A percentile compares a stretch with the other conserved stretches of the same genome.
phyloP scores from a whole-genome alignment of 2,888 invertebrate genomes.

The Campoletis raptor region DNA sequence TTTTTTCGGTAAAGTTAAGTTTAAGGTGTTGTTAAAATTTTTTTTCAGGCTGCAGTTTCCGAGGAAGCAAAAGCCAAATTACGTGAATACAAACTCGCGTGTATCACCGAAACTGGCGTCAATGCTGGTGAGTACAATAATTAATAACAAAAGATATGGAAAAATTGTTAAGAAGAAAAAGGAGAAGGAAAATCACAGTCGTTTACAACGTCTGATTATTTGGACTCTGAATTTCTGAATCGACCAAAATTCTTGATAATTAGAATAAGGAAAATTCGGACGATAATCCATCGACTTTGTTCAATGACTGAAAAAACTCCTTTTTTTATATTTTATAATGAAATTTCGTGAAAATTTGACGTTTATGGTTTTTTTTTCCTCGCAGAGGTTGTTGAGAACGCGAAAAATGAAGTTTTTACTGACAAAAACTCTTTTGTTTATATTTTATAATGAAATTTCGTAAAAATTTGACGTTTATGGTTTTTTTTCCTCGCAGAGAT shows the following conservation, averaged over 20 bases:
- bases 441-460: no score
- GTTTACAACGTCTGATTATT: neutral
- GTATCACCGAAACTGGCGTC: conserved; percentile 75
- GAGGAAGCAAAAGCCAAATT: conserved; percentile 71
- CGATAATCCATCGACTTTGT: no score
- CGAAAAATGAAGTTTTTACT: conserved; percentile 71
- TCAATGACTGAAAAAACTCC: no score
- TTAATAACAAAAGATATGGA: neutral
- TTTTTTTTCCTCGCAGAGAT: no score
- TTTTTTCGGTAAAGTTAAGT: neutral
- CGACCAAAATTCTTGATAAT: neutral
- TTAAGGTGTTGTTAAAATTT: neutral
- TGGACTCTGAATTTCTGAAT: neutral
- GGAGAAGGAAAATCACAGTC: neutral
- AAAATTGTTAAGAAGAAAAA: neutral
- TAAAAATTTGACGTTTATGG: no score
- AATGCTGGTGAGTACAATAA: conserved; percentile 71
- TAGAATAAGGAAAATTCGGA: neutral
- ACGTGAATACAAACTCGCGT: conserved; percentile 70
- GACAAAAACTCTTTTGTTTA: no score
- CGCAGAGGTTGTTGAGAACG: conserved; percentile 76
- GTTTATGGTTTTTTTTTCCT: neutral
- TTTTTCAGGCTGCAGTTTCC: conserved; percentile 41
- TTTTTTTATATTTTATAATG: neutral
- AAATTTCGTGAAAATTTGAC: neutral